Conservation (phyloP, 2,888 invertebrate species). For the Camponotus fellah region DNA sequence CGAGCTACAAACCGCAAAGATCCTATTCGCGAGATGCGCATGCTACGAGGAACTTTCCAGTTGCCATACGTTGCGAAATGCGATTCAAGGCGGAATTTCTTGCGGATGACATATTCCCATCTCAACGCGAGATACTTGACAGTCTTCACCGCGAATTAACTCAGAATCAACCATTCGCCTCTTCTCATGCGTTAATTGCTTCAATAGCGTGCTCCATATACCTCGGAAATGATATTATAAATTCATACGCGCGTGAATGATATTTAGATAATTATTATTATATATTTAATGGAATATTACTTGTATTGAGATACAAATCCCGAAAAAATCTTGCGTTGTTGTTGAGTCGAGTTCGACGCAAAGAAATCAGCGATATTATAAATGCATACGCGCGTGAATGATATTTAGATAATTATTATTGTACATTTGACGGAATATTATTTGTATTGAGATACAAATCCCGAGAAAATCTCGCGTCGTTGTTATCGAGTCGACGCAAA, state of each 20-base stretch:
- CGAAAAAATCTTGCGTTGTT: constrained; percentile 13
- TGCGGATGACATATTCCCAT: background rate
- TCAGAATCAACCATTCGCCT: background rate
- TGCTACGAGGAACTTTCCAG: constrained; percentile 5
- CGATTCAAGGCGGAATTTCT: background rate
- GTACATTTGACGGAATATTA: background rate
- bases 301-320: background rate
- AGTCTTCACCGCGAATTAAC: background rate
- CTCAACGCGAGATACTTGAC: background rate
- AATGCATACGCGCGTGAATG: background rate
- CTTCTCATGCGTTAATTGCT: background rate
- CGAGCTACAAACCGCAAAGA: constrained; percentile 7
- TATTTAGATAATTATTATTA: background rate
- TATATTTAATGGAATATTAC: background rate
- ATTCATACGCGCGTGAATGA: background rate
- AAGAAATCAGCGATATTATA: constrained; percentile 21
- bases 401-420: background rate
- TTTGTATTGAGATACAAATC: background rate
- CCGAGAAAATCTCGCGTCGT: constrained; percentile 17
- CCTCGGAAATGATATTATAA: background rate
- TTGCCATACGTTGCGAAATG: background rate
- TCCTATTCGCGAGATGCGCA: constrained; percentile 10
- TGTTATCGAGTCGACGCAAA: constrained; percentile 23
- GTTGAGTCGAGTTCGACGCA: constrained; percentile 20
- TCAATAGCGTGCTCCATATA: background rate